These are phyloP conservation scores for Andrena camellia DNA, from an alignment of 2,888 invertebrate species.

Conservation along the genomic window DNA sequence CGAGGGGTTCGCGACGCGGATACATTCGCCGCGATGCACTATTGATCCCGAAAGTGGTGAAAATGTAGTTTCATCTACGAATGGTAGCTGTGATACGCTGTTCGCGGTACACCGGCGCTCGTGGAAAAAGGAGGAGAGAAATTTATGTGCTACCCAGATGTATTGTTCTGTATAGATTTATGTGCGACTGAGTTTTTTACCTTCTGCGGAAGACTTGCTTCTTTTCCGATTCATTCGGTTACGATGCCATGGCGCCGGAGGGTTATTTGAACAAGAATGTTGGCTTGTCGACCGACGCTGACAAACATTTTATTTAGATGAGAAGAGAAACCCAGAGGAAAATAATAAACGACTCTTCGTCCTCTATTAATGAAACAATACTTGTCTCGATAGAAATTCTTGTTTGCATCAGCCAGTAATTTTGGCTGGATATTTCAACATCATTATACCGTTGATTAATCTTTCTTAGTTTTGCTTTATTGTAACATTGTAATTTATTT, in stretches of 20 bases:
- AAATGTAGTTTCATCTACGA: slow-evolving; percentile 57
- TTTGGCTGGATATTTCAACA: too few relatives aligned
- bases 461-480: too few relatives aligned
- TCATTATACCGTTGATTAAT: too few relatives aligned
- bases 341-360: background rate
- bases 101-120: slow-evolving; percentile 4
- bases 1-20: slow-evolving; percentile 64
- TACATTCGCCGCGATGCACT: slow-evolving; percentile 54
- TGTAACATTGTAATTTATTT: too few relatives aligned
- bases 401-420: too few relatives aligned
- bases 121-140: slow-evolving; percentile 32
- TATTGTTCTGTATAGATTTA: slow-evolving; percentile 55
- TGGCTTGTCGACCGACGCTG: background rate
- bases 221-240: background rate
- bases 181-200: slow-evolving; percentile 6
- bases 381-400: too few relatives aligned
- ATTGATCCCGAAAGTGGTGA: slow-evolving; percentile 58
- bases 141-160: slow-evolving; percentile 42
- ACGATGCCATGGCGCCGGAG: background rate
- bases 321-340: background rate
- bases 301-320: slow-evolving; percentile 5
- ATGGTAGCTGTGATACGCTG: slow-evolving; percentile 49
- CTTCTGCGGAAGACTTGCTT: background rate
- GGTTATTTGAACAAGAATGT: slow-evolving; percentile 19
- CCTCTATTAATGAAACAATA: background rate